Conservation (phyloP, 2,888 invertebrate species). For the Ophion obscuratus region DNA sequence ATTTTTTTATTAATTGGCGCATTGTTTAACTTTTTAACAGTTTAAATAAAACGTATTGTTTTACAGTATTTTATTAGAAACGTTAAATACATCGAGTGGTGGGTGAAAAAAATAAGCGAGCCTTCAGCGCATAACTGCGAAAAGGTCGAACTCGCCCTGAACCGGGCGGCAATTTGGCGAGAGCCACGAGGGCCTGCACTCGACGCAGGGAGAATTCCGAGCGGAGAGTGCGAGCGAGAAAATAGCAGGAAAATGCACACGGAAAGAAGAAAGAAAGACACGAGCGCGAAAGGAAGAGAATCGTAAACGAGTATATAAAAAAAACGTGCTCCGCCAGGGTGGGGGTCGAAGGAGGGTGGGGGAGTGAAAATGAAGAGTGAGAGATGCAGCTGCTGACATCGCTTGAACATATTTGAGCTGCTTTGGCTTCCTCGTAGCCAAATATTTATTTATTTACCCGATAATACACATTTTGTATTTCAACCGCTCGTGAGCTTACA, state of each 20-base stretch:
- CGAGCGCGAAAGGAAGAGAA: not conserved
- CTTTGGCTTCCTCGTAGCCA: constrained; percentile 79
- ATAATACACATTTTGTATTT: constrained; percentile 76
- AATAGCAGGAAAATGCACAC: constrained; percentile 9
- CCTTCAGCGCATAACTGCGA: not conserved
- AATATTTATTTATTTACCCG: constrained; percentile 83
- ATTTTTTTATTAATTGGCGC: no score
- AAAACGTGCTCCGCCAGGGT: constrained; percentile 32
- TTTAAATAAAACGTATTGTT: no score
- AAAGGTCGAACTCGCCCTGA: not conserved
- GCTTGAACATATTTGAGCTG: constrained; percentile 81
- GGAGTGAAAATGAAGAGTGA: constrained; percentile 67
- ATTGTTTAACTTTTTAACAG: no score
- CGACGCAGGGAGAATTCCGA: not conserved
- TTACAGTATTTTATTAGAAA: no score
- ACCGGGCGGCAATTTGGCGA: not conserved
- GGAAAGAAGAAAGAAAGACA: not conserved
- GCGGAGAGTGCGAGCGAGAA: constrained; percentile 1
- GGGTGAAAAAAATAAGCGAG: not conserved
- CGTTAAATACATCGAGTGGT: no score
- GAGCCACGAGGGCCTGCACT: not conserved
- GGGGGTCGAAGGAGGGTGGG: constrained; percentile 29
- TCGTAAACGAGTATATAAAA: constrained; percentile 31
- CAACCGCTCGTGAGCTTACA: constrained; percentile 64
- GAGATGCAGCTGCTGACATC: constrained; percentile 76